These are phyloP conservation scores for Hydropsyche tenuis DNA, from an alignment of 1,140 invertebrate genomes.

Conservation along the genomic window DNA sequence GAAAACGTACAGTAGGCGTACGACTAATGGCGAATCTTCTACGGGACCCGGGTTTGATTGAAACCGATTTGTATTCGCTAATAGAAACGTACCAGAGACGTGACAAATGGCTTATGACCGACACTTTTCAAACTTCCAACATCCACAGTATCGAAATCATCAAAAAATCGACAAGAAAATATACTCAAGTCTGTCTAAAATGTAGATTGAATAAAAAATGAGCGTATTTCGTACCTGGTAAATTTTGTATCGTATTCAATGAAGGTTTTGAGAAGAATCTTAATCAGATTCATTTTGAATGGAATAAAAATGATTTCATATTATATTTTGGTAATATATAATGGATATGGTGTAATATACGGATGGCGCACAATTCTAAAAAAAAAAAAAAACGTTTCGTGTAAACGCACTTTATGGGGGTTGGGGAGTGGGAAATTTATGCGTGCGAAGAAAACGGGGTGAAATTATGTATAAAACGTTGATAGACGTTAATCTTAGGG, in stretches of 20 bases:
- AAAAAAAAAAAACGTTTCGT: background rate
- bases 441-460: background rate
- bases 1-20: constrained; percentile 5
- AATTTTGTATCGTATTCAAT: too few relatives aligned
- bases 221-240: too few relatives aligned
- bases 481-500: constrained; percentile 19
- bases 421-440: too few relatives aligned
- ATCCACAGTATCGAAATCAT: too few relatives aligned
- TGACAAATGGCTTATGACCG: constrained; percentile 32
- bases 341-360: background rate
- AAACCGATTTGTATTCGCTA: constrained; percentile 40
- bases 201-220: background rate
- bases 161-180: background rate
- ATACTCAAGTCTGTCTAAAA: background rate
- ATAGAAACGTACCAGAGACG: constrained; percentile 36
- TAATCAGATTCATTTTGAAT: too few relatives aligned
- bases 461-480: constrained; percentile 5
- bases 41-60: constrained; percentile 31
- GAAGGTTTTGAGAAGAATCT: too few relatives aligned
- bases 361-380: too few relatives aligned
- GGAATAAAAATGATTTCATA: too few relatives aligned
- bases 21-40: constrained; percentile 37
- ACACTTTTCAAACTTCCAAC: constrained; percentile 20
- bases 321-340: too few relatives aligned
- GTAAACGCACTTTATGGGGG: too few relatives aligned